Conservation (phyloP, 2,113 vertebrate genomes). For the Acrocephalus kingi region DNA sequence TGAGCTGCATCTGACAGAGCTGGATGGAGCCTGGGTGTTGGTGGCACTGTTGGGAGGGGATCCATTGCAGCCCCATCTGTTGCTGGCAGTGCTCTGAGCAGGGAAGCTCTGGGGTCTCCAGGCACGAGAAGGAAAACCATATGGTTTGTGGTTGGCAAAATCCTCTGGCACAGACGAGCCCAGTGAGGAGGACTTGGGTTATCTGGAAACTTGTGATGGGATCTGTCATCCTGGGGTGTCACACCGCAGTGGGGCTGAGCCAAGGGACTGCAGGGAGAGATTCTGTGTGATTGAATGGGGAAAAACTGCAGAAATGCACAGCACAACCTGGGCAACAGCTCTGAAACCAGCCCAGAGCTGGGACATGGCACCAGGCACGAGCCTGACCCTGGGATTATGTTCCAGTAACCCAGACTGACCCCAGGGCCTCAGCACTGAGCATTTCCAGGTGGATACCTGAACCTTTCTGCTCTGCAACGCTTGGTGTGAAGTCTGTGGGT, state of each 20-base stretch:
- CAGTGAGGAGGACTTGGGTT: background rate
- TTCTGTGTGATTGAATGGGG: background rate
- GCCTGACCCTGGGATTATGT: background rate
- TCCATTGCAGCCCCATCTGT: background rate
- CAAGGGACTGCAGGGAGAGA: background rate
- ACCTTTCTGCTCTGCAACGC: background rate
- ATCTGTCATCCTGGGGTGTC: background rate
- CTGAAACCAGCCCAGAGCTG: background rate
- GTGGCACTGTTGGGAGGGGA: background rate
- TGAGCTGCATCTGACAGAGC: background rate
- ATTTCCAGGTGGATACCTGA: background rate
- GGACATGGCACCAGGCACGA: fast-evolving
- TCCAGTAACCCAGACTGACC: background rate
- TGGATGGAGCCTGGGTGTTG: background rate
- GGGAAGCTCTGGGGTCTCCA: background rate
- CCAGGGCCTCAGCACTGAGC: background rate
- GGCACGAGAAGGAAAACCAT: background rate
- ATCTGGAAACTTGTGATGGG: background rate
- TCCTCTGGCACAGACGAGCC: background rate
- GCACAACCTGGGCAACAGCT: background rate
- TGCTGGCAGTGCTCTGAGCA: background rate
- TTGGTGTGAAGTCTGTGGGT: background rate
- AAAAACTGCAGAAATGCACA: background rate
- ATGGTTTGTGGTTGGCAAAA: background rate
- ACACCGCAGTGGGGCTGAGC: background rate